Evolutionary conservation across 2,888 invertebrate species (phyloP).

Genomic region (Diploptera punctata): DNA sequence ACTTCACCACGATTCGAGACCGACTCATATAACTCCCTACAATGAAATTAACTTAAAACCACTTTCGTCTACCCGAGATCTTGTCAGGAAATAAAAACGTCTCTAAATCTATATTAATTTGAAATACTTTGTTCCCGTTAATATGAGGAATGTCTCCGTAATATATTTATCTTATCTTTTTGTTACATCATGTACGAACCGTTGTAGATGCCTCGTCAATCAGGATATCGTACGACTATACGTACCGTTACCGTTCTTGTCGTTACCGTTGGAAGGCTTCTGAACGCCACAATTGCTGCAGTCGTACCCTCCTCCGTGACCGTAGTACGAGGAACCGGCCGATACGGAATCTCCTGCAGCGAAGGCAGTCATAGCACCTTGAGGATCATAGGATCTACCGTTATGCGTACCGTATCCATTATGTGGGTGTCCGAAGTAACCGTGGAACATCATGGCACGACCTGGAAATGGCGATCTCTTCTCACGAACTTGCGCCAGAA

Average conservation of each 20-base stretch:
- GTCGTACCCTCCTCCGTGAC: neutral
- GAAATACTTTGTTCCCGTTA: neutral
- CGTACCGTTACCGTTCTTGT: neutral
- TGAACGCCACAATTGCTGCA: slow-evolving; percentile 29
- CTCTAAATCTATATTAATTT: no score
- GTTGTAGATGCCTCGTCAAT: no score
- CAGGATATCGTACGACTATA: no score
- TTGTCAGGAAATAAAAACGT: no score
- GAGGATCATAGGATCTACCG: slow-evolving; percentile 46
- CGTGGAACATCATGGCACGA: slow-evolving; percentile 53
- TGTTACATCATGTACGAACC: no score
- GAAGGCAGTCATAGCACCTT: slow-evolving; percentile 55
- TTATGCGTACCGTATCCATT: slow-evolving; percentile 45
- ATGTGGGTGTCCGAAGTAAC: slow-evolving; percentile 47
- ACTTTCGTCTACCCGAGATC: no score
- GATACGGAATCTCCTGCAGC: slow-evolving; percentile 53
- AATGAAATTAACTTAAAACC: no score
- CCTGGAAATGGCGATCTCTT: slow-evolving; percentile 4
- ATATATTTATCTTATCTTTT: no score
- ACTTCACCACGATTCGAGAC: no score
- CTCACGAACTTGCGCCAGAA: neutral
- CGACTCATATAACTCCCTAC: no score
- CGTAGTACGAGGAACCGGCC: slow-evolving; percentile 53
- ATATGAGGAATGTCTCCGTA: no score
- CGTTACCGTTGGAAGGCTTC: neutral